Conservation (phyloP, 2,888 invertebrate species). For the Drosophila villosipedis region DNA sequence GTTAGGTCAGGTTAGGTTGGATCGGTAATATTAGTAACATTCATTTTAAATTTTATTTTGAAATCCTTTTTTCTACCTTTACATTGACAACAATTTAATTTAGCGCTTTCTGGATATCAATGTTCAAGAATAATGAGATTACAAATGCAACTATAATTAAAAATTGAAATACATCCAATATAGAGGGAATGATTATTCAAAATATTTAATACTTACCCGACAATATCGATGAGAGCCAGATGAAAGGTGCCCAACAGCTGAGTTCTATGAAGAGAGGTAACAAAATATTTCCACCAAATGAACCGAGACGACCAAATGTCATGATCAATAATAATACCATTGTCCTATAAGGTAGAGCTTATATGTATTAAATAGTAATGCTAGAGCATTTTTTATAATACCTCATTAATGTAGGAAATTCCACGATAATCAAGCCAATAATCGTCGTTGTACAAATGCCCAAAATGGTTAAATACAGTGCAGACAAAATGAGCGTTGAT, state of each 20-base stretch:
- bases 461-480: slow-evolving; percentile 85
- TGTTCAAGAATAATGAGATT: slow-evolving; percentile 63
- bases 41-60: not conserved
- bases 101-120: slow-evolving; percentile 52
- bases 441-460: slow-evolving; percentile 76
- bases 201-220: slow-evolving; percentile 85
- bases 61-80: not conserved
- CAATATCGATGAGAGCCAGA: slow-evolving; percentile 88
- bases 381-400: slow-evolving; percentile 24
- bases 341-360: slow-evolving; percentile 86
- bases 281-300: slow-evolving; percentile 89
- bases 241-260: slow-evolving; percentile 90
- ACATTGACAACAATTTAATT: slow-evolving; percentile 13
- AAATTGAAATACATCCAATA: not conserved
- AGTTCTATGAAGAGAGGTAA: slow-evolving; percentile 89
- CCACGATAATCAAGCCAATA: slow-evolving; percentile 70
- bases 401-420: slow-evolving; percentile 83
- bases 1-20: not conserved
- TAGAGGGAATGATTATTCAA: not conserved
- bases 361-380: not conserved
- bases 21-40: not conserved
- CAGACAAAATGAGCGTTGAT: slow-evolving; percentile 85
- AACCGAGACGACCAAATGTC: slow-evolving; percentile 90
- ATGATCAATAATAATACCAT: slow-evolving; percentile 90
- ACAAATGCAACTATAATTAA: slow-evolving; percentile 59